Evolutionary conservation across 2,113 vertebrate species (phyloP), one percentile per base, ranked within the genome.

Genomic region (Pituophis catenifer): DNA sequence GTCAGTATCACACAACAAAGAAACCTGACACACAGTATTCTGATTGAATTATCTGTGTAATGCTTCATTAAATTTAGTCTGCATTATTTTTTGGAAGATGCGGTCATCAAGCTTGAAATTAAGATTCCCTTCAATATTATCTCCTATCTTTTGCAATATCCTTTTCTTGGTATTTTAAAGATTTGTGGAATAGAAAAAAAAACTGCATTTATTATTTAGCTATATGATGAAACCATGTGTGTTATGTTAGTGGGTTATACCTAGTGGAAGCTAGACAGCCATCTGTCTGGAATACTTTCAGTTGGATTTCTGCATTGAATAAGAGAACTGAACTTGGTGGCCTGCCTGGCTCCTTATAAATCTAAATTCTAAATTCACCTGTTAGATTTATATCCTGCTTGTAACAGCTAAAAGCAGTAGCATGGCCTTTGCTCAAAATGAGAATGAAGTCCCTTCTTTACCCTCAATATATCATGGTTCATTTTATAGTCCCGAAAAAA

Each of bases 51-150:
- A 23, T 86, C 15, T 65, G 29, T 15, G 48, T 89, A 54, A 90
- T 90, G 75, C 57, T 87, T 93, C 92, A 93, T 93, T 90, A 93
- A 93, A 75, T 90, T 44, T 87, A 6, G 44, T 52, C 55, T 54
- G 57, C 81, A 65, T 87, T 90, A 87, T 65, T 90, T 55, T 86
- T 85, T n/a, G 23, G 65, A 9, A 93, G 57, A 93, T 93, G 89
- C 81, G 44, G n/a, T 53, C 48, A 93, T 93, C 81, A 90, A 90
- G 89, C 92, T 93, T 93, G 92, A 93, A 93, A 90, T 93, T 93
- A 90, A 93, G 92, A 52, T 93, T 93, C 89, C 89, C 90, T 85
- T 90, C 81, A 90, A 90, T 50, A 93, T 81, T 87, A 89, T 59
- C 89, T 93, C 57, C 81, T 87, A 26, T 65, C 81, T 93, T 90